Conservation (phyloP, 2,797 vertebrate species). For the Falco columbarius region DNA sequence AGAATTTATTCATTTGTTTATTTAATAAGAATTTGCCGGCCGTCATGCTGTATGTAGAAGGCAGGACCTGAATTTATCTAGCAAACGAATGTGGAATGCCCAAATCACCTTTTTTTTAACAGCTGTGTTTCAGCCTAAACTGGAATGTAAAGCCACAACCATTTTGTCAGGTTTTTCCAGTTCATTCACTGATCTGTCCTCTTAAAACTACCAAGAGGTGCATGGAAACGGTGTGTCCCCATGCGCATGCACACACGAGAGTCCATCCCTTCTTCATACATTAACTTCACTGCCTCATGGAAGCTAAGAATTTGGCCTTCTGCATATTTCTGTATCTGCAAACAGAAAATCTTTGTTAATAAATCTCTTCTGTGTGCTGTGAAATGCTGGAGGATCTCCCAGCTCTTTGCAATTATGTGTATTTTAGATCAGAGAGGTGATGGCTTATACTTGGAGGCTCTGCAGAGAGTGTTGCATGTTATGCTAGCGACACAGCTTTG, state of each 20-base stretch:
- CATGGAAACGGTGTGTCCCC: background rate
- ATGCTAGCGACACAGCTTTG: conserved; percentile 36
- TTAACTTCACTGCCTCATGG: background rate
- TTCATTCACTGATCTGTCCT: background rate
- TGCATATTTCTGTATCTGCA: background rate
- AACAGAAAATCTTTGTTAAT: conserved; percentile 46
- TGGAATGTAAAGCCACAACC: background rate
- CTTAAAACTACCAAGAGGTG: background rate
- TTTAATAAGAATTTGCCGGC: background rate
- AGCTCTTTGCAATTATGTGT: conserved; percentile 33
- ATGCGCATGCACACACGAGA: accelerated
- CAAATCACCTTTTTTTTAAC: background rate
- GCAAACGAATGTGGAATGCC: background rate
- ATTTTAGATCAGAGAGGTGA: conserved; percentile 54
- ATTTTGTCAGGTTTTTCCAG: background rate
- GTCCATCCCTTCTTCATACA: background rate
- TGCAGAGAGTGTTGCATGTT: conserved; percentile 40
- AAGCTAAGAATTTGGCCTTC: background rate
- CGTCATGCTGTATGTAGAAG: background rate
- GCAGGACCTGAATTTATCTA: background rate
- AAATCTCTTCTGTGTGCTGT: conserved; percentile 49
- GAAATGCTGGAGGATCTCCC: conserved; percentile 42
- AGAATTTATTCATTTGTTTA: background rate
- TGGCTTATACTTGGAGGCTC: conserved; percentile 27
- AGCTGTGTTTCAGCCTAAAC: background rate